Conservation (phyloP, 2,113 vertebrate species). For the Hippocampus comes region DNA sequence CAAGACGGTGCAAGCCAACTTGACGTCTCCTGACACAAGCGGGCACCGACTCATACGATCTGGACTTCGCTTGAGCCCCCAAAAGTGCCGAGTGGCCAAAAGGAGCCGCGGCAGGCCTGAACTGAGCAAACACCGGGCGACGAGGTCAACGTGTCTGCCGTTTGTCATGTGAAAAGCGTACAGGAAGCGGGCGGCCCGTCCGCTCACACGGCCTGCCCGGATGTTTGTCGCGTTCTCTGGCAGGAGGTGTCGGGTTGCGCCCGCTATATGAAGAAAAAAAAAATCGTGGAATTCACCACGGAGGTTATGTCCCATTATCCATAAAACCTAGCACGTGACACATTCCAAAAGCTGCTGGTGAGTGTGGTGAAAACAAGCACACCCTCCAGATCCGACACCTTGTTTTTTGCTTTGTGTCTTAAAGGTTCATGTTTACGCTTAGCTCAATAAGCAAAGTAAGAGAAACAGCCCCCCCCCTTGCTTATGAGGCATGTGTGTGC, state of each 20-base stretch:
- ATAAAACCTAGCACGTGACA: constrained; percentile 42
- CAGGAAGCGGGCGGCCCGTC: background rate
- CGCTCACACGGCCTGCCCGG: background rate
- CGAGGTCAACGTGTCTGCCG: background rate
- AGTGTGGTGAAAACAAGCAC: background rate
- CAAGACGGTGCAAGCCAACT: background rate
- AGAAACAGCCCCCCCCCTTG: background rate
- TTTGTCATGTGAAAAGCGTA: background rate
- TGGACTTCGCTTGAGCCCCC: background rate
- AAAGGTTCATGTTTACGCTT: background rate
- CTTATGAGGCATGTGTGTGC: constrained; percentile 11
- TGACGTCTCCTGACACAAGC: background rate
- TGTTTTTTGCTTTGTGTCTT: background rate
- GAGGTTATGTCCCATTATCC: constrained; percentile 4
- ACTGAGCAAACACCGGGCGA: background rate
- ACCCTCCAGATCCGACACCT: background rate
- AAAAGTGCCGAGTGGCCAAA: background rate
- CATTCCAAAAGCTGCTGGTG: constrained; percentile 51
- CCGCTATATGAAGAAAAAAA: background rate
- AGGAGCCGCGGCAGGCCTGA: background rate
- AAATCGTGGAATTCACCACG: constrained; percentile 37
- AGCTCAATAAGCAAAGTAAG: constrained; percentile 3
- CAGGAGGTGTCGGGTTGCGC: background rate
- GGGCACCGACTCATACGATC: background rate
- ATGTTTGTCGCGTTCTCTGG: background rate